These are phyloP conservation scores for Cephalopholis sonnerati DNA, from an alignment of 2,113 vertebrate species.

Conservation along the genomic window DNA sequence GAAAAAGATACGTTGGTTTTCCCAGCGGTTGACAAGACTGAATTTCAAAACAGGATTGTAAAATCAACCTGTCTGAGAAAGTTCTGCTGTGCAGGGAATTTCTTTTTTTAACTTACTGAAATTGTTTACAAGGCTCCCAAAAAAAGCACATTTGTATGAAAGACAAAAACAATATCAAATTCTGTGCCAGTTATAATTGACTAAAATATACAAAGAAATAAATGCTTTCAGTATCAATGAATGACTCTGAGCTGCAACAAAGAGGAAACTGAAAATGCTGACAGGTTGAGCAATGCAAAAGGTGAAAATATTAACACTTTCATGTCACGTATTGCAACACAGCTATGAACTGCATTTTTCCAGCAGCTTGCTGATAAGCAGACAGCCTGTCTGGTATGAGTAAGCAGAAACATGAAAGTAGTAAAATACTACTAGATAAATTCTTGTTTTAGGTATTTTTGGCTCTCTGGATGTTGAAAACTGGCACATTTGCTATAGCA, in stretches of 20 bases:
- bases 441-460: neutral
- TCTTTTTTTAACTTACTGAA: neutral
- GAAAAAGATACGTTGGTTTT: neutral
- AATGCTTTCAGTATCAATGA: neutral
- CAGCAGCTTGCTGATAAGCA: constrained; percentile 9
- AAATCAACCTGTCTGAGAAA: neutral
- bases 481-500: neutral
- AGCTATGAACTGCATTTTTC: neutral
- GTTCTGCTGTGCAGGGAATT: neutral
- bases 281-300: neutral
- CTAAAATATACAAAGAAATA: neutral
- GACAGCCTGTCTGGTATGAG: neutral
- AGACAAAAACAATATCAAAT: neutral
- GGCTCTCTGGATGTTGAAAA: neutral
- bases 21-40: neutral
- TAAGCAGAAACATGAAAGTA: neutral
- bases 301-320: neutral
- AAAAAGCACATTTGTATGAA: neutral
- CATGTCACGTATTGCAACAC: constrained; percentile 20
- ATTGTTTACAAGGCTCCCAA: neutral
- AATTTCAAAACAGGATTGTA: neutral
- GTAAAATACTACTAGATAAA: neutral
- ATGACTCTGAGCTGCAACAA: neutral
- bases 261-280: neutral
- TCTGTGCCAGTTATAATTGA: neutral